Base-by-base conservation (phyloP, 2,888 invertebrate species). In the Protonemura montana region DNA sequence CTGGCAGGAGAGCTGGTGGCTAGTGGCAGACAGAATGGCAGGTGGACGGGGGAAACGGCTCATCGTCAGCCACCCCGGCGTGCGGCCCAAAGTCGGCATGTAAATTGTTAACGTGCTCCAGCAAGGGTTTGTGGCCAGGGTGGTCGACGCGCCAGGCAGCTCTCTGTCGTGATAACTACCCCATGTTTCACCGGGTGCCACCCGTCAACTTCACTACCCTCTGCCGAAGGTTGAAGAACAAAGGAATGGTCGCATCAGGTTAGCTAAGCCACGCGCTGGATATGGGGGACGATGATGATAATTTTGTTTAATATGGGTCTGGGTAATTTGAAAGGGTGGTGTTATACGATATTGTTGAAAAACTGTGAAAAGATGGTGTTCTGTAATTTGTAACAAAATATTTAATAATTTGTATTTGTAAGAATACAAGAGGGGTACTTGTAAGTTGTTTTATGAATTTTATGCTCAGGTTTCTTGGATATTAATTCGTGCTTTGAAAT, bases 31-130 rank as follows among this genome's bases (percentile, higher is more conserved):
- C 59, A 59, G 59, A 13, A 10, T 59, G 59, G 59, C 59, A 59
- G 59, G 59, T 59, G 59, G 59, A 59, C 2, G 59, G 59, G 59
- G 13, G 59, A 3, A 59, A 13, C 16, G 59, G 59, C 59, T 59
- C 59, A 59, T 59, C 59, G 59, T 21, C 6, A 21, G 59, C 16
- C n/a, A n/a, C n/a, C 21, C 10, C 35, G 59, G 59, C 16, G 59
- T 59, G 59, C 21, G 59, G 78, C 26, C 28, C 10, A 78, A 78
- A 78, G 78, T 78, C 78, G 28, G 27, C 78, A 78, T 78, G 26
- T 78, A 78, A 78, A 78, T 78, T 78, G 78, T 78, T 78, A 78
- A 78, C 78, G 78, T 78, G 78, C 78, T 13, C 59, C 59, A 13
- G 59, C 59, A 59, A 21, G 59, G 59, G 13, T 59, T 59, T 59